Evolutionary conservation across 2,888 invertebrate genomes (phyloP).

Genomic region (Nomada ferruginata): DNA sequence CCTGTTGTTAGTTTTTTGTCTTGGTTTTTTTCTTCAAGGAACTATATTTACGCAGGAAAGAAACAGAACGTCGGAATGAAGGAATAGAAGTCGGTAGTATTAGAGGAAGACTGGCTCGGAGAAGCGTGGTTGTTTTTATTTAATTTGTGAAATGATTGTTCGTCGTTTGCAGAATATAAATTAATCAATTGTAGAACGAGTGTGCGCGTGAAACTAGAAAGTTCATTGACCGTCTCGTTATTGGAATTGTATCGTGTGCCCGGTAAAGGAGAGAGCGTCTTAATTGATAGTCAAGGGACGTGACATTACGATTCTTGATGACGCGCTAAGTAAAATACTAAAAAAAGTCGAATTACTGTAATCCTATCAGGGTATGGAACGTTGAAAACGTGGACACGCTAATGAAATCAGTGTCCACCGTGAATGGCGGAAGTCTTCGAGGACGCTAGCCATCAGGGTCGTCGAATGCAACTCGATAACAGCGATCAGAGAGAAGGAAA

Average conservation of each 20-base stretch:
- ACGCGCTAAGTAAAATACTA: slow-evolving; percentile 15
- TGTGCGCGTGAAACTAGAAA: slow-evolving; percentile 24
- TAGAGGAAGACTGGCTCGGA: slow-evolving; percentile 32
- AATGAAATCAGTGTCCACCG: background rate
- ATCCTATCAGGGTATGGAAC: slow-evolving; percentile 50
- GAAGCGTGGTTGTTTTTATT: slow-evolving; percentile 36
- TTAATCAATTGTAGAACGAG: slow-evolving; percentile 18
- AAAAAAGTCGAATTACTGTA: slow-evolving; percentile 11
- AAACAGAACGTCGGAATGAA: background rate
- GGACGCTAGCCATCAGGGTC: background rate
- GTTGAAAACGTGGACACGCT: slow-evolving; percentile 1
- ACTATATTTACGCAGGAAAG: background rate
- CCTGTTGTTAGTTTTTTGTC: slow-evolving; percentile 24
- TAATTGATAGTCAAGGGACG: background rate
- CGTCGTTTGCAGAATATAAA: background rate
- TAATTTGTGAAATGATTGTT: slow-evolving; percentile 19
- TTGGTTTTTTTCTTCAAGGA: background rate
- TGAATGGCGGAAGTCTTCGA: background rate
- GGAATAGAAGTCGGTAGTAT: slow-evolving; percentile 17
- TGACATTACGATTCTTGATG: slow-evolving; percentile 28
- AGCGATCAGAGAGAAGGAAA: background rate
- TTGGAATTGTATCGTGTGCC: slow-evolving; percentile 20
- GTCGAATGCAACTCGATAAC: background rate
- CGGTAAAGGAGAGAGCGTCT: slow-evolving; percentile 1
- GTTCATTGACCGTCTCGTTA: slow-evolving; percentile 31